Conservation (phyloP, 2,113 vertebrate genomes). For the Nothobranchius kuhntae region DNA sequence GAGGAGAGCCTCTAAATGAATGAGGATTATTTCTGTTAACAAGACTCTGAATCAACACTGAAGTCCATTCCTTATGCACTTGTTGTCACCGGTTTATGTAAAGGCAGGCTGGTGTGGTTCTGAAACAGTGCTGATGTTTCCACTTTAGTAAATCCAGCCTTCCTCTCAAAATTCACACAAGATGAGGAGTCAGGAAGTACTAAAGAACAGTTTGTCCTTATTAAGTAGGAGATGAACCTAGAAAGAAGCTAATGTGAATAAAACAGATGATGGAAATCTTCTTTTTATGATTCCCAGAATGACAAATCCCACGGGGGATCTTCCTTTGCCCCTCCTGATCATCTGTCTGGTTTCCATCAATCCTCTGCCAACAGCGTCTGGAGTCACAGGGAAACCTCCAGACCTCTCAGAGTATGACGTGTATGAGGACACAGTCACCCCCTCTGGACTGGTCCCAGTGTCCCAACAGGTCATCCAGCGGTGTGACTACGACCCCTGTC, state of each 20-base stretch:
- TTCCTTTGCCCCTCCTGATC: slow-evolving; percentile 29
- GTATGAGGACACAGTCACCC: accelerated
- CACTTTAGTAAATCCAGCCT: not conserved
- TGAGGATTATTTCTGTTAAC: slow-evolving; percentile 15
- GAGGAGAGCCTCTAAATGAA: slow-evolving; percentile 20
- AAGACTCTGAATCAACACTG: slow-evolving; percentile 7
- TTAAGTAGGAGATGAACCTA: not conserved
- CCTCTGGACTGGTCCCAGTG: accelerated
- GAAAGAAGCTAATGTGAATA: not conserved
- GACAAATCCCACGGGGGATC: slow-evolving; percentile 37
- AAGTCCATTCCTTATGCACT: not conserved
- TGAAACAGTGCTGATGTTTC: not conserved
- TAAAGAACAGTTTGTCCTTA: slow-evolving; percentile 4
- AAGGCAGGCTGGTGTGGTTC: not conserved
- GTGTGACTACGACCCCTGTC: slow-evolving; percentile 71
- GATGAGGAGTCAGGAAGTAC: too few relatives aligned
- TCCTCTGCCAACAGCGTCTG: not conserved
- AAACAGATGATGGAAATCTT: slow-evolving; percentile 21
- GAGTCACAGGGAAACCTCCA: not conserved
- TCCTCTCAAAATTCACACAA: too few relatives aligned
- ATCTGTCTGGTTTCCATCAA: slow-evolving; percentile 28
- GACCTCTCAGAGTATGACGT: not conserved
- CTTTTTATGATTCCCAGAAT: slow-evolving; percentile 37
- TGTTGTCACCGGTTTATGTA: slow-evolving; percentile 3
- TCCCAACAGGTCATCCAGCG: accelerated